Evolutionary conservation across 2,797 vertebrate genomes (phyloP), one percentile per base, ranked within the genome.

Genomic region (Coranthus polyacanthus): DNA sequence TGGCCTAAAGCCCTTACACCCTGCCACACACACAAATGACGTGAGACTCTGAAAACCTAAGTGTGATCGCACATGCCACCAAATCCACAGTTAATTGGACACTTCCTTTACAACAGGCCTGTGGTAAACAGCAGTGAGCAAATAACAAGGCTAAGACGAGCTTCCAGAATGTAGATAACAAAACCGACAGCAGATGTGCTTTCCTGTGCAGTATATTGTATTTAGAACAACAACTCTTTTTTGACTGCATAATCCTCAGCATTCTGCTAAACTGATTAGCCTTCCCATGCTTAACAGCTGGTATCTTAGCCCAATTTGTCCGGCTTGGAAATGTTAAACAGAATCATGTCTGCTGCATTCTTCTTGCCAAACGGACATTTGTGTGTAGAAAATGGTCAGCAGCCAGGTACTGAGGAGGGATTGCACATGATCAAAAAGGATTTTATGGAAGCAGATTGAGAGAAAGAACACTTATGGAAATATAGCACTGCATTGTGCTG

Each of bases 71-170:
- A 85, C 83, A 86, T 74, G 66, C 78, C 77, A 79, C 61, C 79
- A 85, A 84, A 88, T 82, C 82, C 84, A 72, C 64, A 76, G 60
- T 78, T 90, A 90, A 89, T 89, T 90, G 88, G 83, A 87, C 69
- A 64, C 74, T 79, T 86, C 70, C 70, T 69, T 76, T 73, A 72
- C 51, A 59, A 47, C 59, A 59, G 76, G 61, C 78, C 67, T 32
- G 58, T 78, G 73, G 74, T 84, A 86, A 86, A 87, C 76, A 80
- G 74, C 63, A 65, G 66, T 38, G 16, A 49, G 72, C 53, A 83
- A 87, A 90, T 78, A 90, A 87, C 79, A 75, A 83, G 75, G 65
- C 81, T 69, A 69, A 85, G 82, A 81, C 45, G 20, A 76, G 60
- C 80, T 77, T 72, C 68, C 55, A 60, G 65, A 79, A 66, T 22